Percentiles rank a stretch among this genome's conserved stretches.
These are phyloP conservation scores for Pissodes strobi DNA, from an alignment of 1,140 invertebrate genomes.

Conservation along the genomic window DNA sequence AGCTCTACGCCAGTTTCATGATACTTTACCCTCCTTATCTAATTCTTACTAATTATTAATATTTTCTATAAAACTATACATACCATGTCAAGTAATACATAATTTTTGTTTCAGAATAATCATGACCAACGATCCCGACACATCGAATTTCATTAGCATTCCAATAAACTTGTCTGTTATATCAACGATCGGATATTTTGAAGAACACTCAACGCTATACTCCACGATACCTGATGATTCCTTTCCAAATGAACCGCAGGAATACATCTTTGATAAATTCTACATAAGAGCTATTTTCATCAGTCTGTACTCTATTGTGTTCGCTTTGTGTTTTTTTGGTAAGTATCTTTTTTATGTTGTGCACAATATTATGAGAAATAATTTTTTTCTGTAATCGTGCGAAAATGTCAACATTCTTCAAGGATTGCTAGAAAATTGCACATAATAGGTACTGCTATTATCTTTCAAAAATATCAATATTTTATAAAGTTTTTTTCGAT, in stretches of 20 bases:
- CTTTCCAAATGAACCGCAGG: neutral
- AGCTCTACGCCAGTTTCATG: too few relatives aligned
- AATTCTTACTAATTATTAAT: too few relatives aligned
- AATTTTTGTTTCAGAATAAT: slow-evolving; percentile 9
- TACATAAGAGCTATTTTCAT: slow-evolving; percentile 12
- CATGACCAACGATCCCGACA: slow-evolving; percentile 7
- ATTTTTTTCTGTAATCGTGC: too few relatives aligned
- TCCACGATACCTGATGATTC: neutral
- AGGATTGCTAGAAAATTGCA: too few relatives aligned
- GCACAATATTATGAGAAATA: too few relatives aligned
- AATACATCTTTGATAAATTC: slow-evolving; percentile 14
- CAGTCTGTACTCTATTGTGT: slow-evolving; percentile 5
- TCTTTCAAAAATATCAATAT: too few relatives aligned
- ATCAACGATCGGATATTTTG: neutral
- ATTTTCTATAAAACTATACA: too few relatives aligned
- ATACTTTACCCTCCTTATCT: too few relatives aligned
- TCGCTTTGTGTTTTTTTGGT: slow-evolving; percentile 13
- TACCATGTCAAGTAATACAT: too few relatives aligned
- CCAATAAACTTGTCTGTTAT: neutral
- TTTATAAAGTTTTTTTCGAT: too few relatives aligned
- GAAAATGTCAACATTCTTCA: too few relatives aligned
- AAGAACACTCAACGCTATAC: neutral
- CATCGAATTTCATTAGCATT: neutral
- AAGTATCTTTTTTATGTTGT: neutral
- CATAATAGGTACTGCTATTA: too few relatives aligned